Evolutionary conservation across 2,888 invertebrate genomes (phyloP), one percentile per base, ranked within the genome.

Genomic region (Charanyca ferruginea): DNA sequence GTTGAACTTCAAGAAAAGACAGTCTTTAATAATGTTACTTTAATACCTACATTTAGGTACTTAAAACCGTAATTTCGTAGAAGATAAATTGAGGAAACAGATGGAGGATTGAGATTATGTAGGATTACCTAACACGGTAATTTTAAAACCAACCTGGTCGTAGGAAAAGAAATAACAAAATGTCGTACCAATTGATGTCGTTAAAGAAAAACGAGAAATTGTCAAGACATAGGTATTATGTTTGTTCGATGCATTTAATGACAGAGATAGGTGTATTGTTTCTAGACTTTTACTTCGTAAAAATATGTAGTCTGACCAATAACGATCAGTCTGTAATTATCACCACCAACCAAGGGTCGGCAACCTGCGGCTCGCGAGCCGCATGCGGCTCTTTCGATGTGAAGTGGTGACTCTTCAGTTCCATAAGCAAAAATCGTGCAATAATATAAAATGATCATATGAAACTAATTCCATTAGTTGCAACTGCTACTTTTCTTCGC

Each of bases 11-110:
- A 52, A 45, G 54, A 49, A 45, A 44, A 23, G 23, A 48, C 32
- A 16, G 44, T 49, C n/a, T 61, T 49, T 57, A 47, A 61, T 59
- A 53, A 59, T 22, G 52, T 41, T 47, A 57, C 38, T 38, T 38
- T 38, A 38, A 8, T 5, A 8, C 8, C 38, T 38, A 38, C 38
- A 16, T 38, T 38, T 11, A n/a, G n/a, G n/a, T n/a, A 38, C 28
- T 38, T 66, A 42, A 23, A 53, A 53, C 44, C 45, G 53, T 61
- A 53, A 61, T 65, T 64, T 53, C 28, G 41, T 53, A 9, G 32
- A 61, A 64, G 48, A 77, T 72, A 58, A 77, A 74, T 73, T 61
- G 74, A 66, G 79, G 79, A 74, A 74, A 61, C 57, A 73, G 59
- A 73, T 66, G 74, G 41, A 66, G 23, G 23, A 44, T 53, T n/a